A percentile compares a stretch with the other conserved stretches of the same genome.
phyloP scores from a whole-genome alignment of 2,888 invertebrate species.

The Laspeyria flexula region DNA sequence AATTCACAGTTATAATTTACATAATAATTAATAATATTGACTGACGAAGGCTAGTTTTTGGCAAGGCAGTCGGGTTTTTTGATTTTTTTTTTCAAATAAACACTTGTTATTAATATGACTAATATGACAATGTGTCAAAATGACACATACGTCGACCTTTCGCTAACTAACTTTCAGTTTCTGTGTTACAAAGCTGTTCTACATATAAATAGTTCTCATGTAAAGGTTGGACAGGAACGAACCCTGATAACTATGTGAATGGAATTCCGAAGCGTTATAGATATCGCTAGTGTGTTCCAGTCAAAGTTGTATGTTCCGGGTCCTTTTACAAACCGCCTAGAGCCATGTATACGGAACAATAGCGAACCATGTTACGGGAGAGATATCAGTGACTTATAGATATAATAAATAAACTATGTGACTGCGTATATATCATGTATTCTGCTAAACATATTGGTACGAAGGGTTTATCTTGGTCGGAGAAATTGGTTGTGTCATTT shows the following conservation, averaged over 20 bases:
- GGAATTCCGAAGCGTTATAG: constrained; percentile 2
- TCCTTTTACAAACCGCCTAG: constrained; percentile 9
- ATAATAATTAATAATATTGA: no score
- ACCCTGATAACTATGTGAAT: constrained; percentile 5
- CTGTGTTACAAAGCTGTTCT: no score
- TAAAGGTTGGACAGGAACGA: neutral
- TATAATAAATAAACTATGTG: neutral
- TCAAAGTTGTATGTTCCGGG: constrained; percentile 6
- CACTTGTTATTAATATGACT: no score
- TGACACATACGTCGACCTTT: no score
- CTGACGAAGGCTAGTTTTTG: no score
- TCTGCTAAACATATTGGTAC: neutral
- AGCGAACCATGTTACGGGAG: constrained; percentile 7
- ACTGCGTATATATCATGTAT: neutral
- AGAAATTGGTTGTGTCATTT: no score
- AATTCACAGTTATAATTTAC: no score
- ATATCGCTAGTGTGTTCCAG: constrained; percentile 2
- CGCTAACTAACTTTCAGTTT: no score
- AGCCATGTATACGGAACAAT: constrained; percentile 22
- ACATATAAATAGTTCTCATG: no score
- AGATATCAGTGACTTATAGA: constrained; percentile 11
- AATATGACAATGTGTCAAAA: no score
- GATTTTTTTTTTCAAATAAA: no score
- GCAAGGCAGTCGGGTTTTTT: no score
- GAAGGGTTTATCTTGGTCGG: neutral